Percentiles rank a stretch among this genome's conserved stretches.
phyloP scores from a whole-genome alignment of 1,140 invertebrate species.

The Lutraria rhynchaena region DNA sequence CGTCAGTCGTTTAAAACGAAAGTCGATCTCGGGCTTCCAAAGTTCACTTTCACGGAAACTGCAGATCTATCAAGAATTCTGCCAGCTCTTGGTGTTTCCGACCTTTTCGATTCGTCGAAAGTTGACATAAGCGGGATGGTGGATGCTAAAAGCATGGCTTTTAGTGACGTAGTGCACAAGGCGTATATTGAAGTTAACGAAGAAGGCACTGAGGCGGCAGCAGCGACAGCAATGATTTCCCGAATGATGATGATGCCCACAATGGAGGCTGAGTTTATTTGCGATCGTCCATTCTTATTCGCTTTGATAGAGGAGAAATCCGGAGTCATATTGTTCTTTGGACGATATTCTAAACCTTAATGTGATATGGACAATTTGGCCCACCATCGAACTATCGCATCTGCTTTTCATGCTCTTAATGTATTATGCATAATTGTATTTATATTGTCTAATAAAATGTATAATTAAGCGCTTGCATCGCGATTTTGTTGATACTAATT shows the following conservation, averaged over 20 bases:
- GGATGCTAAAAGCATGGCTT: slow-evolving; percentile 26
- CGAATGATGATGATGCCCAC: slow-evolving; percentile 40
- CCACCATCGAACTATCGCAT: no score
- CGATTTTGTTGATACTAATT: no score
- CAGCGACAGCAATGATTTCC: slow-evolving; percentile 75
- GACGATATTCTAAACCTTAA: slow-evolving; percentile 62
- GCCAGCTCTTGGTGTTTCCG: slow-evolving; percentile 83
- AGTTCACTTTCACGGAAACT: slow-evolving; percentile 86
- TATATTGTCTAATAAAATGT: no score
- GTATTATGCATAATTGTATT: no score
- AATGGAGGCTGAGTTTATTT: slow-evolving; percentile 83
- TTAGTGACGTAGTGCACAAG: slow-evolving; percentile 78
- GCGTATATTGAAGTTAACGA: slow-evolving; percentile 82
- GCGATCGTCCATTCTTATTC: slow-evolving; percentile 90
- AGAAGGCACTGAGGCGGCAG: slow-evolving; percentile 82
- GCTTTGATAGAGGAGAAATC: slow-evolving; percentile 86
- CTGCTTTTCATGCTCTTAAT: no score
- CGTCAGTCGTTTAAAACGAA: background rate
- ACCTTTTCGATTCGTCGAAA: slow-evolving; percentile 85
- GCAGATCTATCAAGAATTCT: slow-evolving; percentile 83
- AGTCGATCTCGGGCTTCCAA: slow-evolving; percentile 84
- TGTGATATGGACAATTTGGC: no score
- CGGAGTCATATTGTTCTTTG: slow-evolving; percentile 77
- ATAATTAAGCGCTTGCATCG: no score
- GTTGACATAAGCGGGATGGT: slow-evolving; percentile 85